Percentiles rank a stretch among this genome's conserved stretches.
These are phyloP conservation scores for Syngnathoides biaculeatus DNA, from an alignment of 2,113 vertebrate genomes.

Conservation along the genomic window DNA sequence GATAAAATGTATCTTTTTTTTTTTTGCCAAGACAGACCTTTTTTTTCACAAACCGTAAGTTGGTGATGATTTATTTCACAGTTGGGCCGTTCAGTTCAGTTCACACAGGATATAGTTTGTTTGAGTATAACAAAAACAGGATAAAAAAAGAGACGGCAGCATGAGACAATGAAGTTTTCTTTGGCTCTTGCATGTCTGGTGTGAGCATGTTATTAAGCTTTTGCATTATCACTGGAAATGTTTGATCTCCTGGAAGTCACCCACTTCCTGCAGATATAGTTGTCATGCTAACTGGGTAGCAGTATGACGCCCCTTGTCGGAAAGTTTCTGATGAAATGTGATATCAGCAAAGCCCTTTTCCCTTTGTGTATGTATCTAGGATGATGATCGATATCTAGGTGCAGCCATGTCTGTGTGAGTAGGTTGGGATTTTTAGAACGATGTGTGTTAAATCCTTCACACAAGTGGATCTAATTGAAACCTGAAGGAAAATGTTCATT, in stretches of 20 bases:
- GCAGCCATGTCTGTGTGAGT: conserved; percentile 1
- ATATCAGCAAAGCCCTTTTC: neutral
- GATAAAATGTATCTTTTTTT: neutral
- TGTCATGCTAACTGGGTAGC: conserved; percentile 12
- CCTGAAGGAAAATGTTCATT: neutral
- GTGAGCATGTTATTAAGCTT: conserved; percentile 13
- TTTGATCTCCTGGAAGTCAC: conserved; percentile 11
- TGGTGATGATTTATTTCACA: neutral
- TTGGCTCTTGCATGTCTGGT: neutral
- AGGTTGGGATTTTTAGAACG: neutral
- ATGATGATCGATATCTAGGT: conserved; percentile 5
- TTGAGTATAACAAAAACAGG: neutral
- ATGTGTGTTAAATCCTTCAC: neutral
- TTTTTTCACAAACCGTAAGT: no score
- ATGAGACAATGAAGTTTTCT: conserved; percentile 6
- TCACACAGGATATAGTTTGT: neutral
- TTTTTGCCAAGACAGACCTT: neutral
- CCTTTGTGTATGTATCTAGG: neutral
- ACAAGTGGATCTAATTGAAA: neutral
- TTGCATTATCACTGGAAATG: conserved; percentile 2
- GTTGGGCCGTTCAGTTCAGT: neutral
- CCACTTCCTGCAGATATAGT: conserved; percentile 22
- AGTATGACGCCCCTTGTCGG: neutral
- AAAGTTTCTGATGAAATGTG: conserved; percentile 1
- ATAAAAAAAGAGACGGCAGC: neutral